Evolutionary conservation across 1,140 invertebrate species (phyloP).

Genomic region (Orius laevigatus): DNA sequence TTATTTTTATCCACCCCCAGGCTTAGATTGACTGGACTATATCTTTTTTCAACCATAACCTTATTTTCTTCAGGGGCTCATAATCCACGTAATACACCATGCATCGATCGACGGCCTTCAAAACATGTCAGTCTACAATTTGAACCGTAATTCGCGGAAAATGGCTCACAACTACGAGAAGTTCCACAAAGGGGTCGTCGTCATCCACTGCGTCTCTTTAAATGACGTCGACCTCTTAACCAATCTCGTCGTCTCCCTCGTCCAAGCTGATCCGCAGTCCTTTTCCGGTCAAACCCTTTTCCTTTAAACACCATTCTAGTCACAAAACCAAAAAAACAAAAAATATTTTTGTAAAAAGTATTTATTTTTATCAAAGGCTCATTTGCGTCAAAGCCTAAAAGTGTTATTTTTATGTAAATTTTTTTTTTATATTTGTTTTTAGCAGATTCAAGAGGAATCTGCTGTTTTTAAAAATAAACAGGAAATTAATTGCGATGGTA

Average conservation of each 20-base stretch:
- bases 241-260: constrained; percentile 17
- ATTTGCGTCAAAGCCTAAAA: not conserved
- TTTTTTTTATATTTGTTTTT: too few species aligned
- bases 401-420: too few species aligned
- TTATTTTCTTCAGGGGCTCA: constrained; percentile 19
- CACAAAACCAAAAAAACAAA: constrained; percentile 3
- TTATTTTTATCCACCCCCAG: too few species aligned
- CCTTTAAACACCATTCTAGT: constrained; percentile 8
- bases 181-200: constrained; percentile 21
- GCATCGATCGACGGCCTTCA: constrained; percentile 19
- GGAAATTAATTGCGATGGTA: too few species aligned
- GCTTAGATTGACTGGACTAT: too few species aligned
- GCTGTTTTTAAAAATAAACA: too few species aligned
- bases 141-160: constrained; percentile 19
- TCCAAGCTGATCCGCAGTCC: constrained; percentile 17
- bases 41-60: too few species aligned
- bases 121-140: constrained; percentile 19
- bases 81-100: constrained; percentile 22
- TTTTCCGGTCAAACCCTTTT: constrained; percentile 23
- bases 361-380: not conserved
- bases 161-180: constrained; percentile 23
- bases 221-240: constrained; percentile 17
- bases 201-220: constrained; percentile 20
- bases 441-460: too few species aligned
- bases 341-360: constrained; percentile 3